Conservation (phyloP, 2,888 invertebrate species). For the Rugalucina vietnamica region DNA sequence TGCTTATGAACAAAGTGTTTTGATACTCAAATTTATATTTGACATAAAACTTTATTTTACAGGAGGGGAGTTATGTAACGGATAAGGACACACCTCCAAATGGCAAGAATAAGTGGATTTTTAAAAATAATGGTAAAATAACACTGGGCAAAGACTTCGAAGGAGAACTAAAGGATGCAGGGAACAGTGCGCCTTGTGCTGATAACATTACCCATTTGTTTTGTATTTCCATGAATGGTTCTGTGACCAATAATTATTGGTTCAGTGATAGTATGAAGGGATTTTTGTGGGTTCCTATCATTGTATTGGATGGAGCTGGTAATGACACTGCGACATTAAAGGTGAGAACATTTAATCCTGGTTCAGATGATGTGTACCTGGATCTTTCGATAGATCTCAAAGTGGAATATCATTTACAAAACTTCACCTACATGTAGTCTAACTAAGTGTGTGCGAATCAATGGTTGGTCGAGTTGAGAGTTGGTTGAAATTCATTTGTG, state of each 20-base stretch:
- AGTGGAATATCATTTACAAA: no score
- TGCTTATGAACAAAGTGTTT: no score
- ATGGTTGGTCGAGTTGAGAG: no score
- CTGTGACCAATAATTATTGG: slow-evolving; percentile 50
- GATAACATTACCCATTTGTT: slow-evolving; percentile 31
- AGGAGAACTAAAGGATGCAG: not conserved
- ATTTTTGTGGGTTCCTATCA: slow-evolving; percentile 46
- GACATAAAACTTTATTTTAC: not conserved
- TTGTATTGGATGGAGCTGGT: slow-evolving; percentile 43
- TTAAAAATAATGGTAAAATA: slow-evolving; percentile 41
- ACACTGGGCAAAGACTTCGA: not conserved
- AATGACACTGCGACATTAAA: slow-evolving; percentile 37
- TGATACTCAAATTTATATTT: no score
- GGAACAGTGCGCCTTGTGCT: not conserved
- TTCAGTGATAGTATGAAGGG: slow-evolving; percentile 52
- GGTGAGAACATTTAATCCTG: no score
- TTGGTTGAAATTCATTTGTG: no score
- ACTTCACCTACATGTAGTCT: no score
- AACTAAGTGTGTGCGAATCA: no score
- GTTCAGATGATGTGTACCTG: no score
- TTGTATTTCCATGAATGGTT: slow-evolving; percentile 50
- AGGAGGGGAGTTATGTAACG: slow-evolving; percentile 36
- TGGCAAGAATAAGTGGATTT: slow-evolving; percentile 39
- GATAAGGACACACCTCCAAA: slow-evolving; percentile 38
- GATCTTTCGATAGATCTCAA: no score